phyloP scores from a whole-genome alignment of 2,797 vertebrate genomes.

The Scolopax rusticola region DNA sequence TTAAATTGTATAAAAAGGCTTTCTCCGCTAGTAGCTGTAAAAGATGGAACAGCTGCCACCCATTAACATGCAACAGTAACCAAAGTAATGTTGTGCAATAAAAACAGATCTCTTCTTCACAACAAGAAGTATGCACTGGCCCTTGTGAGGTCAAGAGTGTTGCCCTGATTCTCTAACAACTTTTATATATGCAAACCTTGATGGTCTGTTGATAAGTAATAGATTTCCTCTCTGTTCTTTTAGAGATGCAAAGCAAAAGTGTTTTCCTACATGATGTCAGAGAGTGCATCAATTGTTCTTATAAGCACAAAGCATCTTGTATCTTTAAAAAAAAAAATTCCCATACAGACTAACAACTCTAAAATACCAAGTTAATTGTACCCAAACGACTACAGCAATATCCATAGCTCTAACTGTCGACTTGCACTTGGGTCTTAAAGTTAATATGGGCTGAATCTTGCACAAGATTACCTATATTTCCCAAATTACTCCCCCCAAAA shows the following conservation, averaged over 20 bases:
- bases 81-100: background rate
- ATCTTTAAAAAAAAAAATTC: background rate
- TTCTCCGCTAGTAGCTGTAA: background rate
- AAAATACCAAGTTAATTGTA: slow-evolving; percentile 1
- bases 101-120: background rate
- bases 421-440: background rate
- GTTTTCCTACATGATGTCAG: background rate
- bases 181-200: background rate
- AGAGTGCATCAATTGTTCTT: background rate
- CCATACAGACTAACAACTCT: background rate
- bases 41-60: slow-evolving; percentile 22
- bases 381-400: slow-evolving; percentile 5
- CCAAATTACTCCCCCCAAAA: background rate
- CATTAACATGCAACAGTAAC: slow-evolving; percentile 21
- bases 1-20: slow-evolving; percentile 11
- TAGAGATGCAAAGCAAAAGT: background rate
- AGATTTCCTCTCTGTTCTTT: background rate
- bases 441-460: slow-evolving; percentile 1
- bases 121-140: background rate
- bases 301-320: background rate
- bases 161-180: background rate
- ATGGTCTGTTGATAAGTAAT: background rate
- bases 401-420: background rate
- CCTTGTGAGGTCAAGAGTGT: background rate
- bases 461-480: background rate